Conservation (phyloP, 2,888 invertebrate species). For the Drosophila testacea region DNA sequence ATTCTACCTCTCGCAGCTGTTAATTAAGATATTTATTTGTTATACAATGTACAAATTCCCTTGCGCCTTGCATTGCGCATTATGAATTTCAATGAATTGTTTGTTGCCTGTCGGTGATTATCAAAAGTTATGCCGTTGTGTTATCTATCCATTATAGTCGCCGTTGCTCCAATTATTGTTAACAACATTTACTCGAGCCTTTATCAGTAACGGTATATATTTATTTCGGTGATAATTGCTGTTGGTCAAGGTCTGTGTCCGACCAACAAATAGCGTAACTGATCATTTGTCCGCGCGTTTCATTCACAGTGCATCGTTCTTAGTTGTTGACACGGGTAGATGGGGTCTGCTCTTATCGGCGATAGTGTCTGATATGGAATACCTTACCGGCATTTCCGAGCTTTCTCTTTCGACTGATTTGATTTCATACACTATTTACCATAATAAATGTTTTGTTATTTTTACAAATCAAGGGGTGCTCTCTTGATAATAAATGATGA, state of each 20-base stretch:
- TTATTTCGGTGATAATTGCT: slow-evolving; percentile 28
- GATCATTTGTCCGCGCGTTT: slow-evolving; percentile 5
- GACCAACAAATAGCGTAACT: slow-evolving; percentile 33
- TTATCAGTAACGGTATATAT: slow-evolving; percentile 13
- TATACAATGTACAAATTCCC: slow-evolving; percentile 1
- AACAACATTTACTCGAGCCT: slow-evolving; percentile 22
- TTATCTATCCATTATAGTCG: slow-evolving; percentile 6
- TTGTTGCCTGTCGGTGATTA: slow-evolving; percentile 23
- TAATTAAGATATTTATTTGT: slow-evolving; percentile 8
- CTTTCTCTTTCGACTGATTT: not conserved
- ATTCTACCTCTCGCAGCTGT: slow-evolving; percentile 7
- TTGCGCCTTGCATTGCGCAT: slow-evolving; percentile 4
- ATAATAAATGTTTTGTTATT: not conserved
- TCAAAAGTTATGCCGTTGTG: slow-evolving; percentile 15
- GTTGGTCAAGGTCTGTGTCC: slow-evolving; percentile 37
- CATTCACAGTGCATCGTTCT: slow-evolving; percentile 36
- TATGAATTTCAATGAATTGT: slow-evolving; percentile 15
- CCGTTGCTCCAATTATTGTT: slow-evolving; percentile 27
- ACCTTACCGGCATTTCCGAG: not conserved
- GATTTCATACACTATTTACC: not conserved
- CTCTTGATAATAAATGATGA: not conserved
- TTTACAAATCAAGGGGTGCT: not conserved
- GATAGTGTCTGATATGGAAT: slow-evolving; percentile 17
- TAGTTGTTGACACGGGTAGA: not conserved
- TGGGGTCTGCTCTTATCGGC: slow-evolving; percentile 24